These are phyloP conservation scores for Temnothorax rugatulus DNA, from an alignment of 2,888 invertebrate species.

Conservation along the genomic window DNA sequence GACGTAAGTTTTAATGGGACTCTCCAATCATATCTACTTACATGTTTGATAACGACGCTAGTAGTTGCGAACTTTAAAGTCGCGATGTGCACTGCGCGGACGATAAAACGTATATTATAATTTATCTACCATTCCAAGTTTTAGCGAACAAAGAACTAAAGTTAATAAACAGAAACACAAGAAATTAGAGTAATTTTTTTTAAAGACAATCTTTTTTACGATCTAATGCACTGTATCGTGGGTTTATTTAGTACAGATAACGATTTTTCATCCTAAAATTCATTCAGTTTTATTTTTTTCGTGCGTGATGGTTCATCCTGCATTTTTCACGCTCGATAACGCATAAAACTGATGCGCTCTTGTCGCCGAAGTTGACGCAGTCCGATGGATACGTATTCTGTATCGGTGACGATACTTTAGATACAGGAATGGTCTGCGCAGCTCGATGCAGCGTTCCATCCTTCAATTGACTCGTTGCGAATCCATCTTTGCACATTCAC, in stretches of 20 bases:
- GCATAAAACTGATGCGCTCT: conserved; percentile 44
- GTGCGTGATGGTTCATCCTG: background rate
- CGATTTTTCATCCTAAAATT: conserved; percentile 8
- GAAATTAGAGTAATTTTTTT: background rate
- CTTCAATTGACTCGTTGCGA: conserved; percentile 24
- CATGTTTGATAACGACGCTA: conserved; percentile 1
- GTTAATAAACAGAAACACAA: background rate
- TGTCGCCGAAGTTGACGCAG: conserved; percentile 13
- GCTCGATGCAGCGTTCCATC: background rate
- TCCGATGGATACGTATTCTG: conserved; percentile 21
- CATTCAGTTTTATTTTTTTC: conserved; percentile 1
- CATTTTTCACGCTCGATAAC: conserved; percentile 41
- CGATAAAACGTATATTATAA: background rate
- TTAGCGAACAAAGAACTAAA: background rate
- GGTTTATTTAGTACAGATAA: conserved; percentile 8
- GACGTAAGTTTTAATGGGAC: conserved; percentile 26
- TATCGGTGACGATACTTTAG: conserved; percentile 10
- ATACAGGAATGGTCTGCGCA: background rate
- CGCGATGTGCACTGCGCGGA: background rate
- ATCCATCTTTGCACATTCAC: conserved; percentile 47
- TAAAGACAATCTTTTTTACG: background rate
- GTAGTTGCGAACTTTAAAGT: background rate
- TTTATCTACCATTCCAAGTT: background rate
- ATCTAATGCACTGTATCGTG: background rate
- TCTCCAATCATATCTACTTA: conserved; percentile 24